Evolutionary conservation across 2,888 invertebrate species (phyloP), one percentile per base, ranked within the genome.

Genomic region (Drepanosiphum platanoidis): DNA sequence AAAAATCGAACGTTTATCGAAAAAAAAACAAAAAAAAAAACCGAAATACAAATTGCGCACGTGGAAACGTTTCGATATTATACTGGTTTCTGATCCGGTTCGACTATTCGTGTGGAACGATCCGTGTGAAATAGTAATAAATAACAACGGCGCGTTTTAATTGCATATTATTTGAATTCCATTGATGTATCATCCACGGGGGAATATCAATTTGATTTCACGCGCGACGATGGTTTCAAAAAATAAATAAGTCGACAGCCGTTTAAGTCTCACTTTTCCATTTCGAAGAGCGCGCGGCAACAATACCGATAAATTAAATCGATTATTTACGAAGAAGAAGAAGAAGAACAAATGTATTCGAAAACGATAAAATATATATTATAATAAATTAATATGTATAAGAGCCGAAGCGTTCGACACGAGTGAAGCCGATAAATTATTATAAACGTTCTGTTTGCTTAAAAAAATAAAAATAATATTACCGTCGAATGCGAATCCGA

Each of bases 21-120:
- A 78, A 39, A 78, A 77, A 36, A 42, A 22, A 52, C 15, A 52
- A 32, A 9, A 5, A 52, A 52, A 74, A 75, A 75, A 58, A 52
- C 15, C 15, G 22, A 9, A 5, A 52, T 32, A 74, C 52, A 75
- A 58, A 70, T 34, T 34, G 18, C 46, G 5, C n/a, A 2, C 34
- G 36, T 32, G 34, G 46, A 34, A 52, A n/a, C n/a, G 11, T 70
- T 36, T 79, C n/a, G 32, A 32, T 8, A 42, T 4, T 3, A 36
- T 70, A 52, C 79, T 68, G 79, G 66, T 79, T 68, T 70, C 68
- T 15, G 52, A 80, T 80, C 80, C 68, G 80, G 80, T 80, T 80
- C 46, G 13, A 39, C 64, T 36, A 27, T 77, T 36, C n/a, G 22
- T 61, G 64, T 13, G 22, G 15, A 68, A 70, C 27, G 9, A 61